Conservation (phyloP, 2,888 invertebrate genomes). For the Spilarctia lutea region DNA sequence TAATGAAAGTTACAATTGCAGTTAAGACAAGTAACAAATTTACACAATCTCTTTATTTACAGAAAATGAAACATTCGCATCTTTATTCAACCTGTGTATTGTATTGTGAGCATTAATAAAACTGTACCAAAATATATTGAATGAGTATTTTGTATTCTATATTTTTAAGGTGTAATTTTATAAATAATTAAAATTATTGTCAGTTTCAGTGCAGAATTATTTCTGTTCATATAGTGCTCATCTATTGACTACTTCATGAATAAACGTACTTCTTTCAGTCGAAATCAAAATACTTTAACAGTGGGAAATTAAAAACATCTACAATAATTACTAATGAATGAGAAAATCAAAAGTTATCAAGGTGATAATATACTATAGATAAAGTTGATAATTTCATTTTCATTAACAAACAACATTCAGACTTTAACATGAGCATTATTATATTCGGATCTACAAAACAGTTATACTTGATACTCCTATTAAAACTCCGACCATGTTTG, state of each 20-base stretch:
- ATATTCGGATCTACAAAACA: constrained; percentile 19
- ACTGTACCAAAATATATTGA: no score
- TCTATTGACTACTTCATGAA: no score
- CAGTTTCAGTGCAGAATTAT: no score
- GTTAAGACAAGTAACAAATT: neutral
- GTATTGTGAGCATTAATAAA: no score
- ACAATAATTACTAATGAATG: neutral
- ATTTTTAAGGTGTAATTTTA: no score
- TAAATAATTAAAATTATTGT: no score
- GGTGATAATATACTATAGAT: neutral
- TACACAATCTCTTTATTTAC: neutral
- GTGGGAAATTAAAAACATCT: no score
- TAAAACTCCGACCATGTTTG: constrained; percentile 37
- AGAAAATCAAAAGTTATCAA: neutral
- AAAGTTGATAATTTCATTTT: neutral
- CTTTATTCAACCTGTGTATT: neutral
- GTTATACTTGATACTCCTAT: constrained; percentile 33
- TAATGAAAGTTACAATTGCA: neutral
- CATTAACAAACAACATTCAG: neutral
- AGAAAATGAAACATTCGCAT: neutral
- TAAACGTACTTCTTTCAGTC: no score
- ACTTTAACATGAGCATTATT: neutral
- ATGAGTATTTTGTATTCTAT: neutral
- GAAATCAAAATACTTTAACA: no score
- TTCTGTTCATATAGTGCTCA: no score